Evolutionary conservation across 2,113 vertebrate genomes (phyloP).

Genomic region (Chaetodon auriga): DNA sequence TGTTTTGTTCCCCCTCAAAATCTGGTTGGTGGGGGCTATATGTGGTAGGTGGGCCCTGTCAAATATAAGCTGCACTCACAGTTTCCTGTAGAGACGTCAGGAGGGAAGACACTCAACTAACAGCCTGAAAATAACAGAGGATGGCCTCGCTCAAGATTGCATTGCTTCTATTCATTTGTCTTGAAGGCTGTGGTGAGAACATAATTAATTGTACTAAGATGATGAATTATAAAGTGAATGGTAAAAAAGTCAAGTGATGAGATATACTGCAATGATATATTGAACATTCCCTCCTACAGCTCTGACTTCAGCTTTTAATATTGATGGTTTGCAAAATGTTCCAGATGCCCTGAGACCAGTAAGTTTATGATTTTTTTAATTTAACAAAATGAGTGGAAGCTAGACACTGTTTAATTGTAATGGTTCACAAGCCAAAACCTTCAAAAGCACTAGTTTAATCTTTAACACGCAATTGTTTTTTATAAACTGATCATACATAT

Average conservation of each 20-base stretch:
- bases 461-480: too few species aligned
- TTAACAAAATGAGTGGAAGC: too few species aligned
- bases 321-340: constrained; percentile 16
- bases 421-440: too few species aligned
- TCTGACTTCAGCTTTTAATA: constrained; percentile 36
- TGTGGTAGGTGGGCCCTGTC: neutral
- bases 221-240: neutral
- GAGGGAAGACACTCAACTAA: neutral
- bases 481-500: too few species aligned
- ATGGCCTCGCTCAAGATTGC: constrained; percentile 67
- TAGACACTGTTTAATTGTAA: too few species aligned
- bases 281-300: constrained; percentile 53
- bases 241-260: neutral
- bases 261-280: neutral
- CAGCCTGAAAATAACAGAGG: neutral
- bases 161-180: constrained; percentile 61
- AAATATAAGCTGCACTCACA: constrained; percentile 47
- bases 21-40: constrained; percentile 21
- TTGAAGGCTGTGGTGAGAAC: constrained; percentile 72
- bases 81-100: constrained; percentile 16
- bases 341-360: constrained; percentile 37
- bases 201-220: neutral
- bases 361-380: constrained; percentile 30
- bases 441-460: too few species aligned
- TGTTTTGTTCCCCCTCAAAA: neutral